phyloP scores from a whole-genome alignment of 2,113 vertebrate species.

The Saguinus imperator region DNA sequence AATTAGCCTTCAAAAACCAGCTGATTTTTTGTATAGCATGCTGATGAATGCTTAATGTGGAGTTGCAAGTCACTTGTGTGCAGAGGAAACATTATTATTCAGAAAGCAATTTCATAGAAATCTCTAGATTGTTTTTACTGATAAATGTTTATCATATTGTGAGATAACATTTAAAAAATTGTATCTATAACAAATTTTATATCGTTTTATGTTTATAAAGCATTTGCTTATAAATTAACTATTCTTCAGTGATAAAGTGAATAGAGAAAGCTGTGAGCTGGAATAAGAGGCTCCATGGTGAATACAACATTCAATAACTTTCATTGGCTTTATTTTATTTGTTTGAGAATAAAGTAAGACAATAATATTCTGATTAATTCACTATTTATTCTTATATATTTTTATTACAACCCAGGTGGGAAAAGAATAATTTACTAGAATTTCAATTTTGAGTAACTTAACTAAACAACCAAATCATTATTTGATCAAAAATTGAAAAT shows the following conservation, averaged over 20 bases:
- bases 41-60: not conserved
- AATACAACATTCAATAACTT: not conserved
- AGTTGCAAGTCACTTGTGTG: not conserved
- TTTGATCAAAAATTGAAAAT: conserved; percentile 16
- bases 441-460: conserved; percentile 5
- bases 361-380: not conserved
- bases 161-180: not conserved
- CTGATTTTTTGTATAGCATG: not conserved
- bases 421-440: not conserved
- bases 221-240: not conserved
- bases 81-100: not conserved
- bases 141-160: not conserved
- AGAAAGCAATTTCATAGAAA: not conserved
- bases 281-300: not conserved
- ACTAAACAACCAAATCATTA: not conserved
- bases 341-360: not conserved
- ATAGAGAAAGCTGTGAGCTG: not conserved
- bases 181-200: not conserved
- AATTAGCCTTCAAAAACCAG: not conserved
- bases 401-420: not conserved
- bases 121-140: not conserved
- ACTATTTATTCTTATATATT: not conserved
- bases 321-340: not conserved
- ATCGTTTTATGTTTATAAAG: not conserved
- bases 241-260: not conserved